Evolutionary conservation across 2,888 invertebrate species (phyloP).

Genomic region (Yponomeuta sedellus): DNA sequence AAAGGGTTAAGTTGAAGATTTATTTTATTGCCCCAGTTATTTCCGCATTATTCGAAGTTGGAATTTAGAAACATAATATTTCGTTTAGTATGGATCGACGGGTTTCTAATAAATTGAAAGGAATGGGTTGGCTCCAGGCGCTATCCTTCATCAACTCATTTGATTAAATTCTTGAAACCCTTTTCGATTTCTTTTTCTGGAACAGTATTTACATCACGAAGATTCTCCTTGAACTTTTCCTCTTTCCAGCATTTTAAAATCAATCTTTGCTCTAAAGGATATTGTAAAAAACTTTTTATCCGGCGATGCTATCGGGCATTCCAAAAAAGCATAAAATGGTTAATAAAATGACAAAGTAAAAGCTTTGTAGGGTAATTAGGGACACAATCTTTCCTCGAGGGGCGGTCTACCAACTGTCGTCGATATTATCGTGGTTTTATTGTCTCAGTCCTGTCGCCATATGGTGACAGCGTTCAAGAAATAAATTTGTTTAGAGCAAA

Average conservation of each 20-base stretch:
- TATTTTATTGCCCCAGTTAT: conserved; percentile 3
- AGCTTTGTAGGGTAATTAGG: conserved; percentile 29
- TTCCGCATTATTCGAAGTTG: conserved; percentile 20
- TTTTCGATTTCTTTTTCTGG: conserved; percentile 26
- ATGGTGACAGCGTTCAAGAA: conserved; percentile 38
- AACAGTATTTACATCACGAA: conserved; percentile 10
- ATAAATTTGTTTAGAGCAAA: neutral
- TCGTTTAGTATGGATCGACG: conserved; percentile 53
- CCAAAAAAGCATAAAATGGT: conserved; percentile 2
- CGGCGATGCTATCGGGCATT: conserved; percentile 3
- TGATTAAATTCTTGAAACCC: conserved; percentile 46
- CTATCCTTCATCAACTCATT: conserved; percentile 59
- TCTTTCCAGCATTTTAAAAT: conserved; percentile 5
- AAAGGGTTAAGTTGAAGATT: neutral
- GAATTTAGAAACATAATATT: conserved; percentile 58
- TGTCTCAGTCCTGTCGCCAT: conserved; percentile 48
- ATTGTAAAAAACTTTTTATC: conserved; percentile 6
- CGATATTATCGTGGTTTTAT: conserved; percentile 48
- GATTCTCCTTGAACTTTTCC: conserved; percentile 15
- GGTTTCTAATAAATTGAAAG: conserved; percentile 51
- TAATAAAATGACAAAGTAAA: conserved; percentile 21
- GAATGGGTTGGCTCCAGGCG: conserved; percentile 45
- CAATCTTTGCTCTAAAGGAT: neutral
- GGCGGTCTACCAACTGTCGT: conserved; percentile 44
- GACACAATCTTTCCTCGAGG: conserved; percentile 28